Evolutionary conservation across 2,113 vertebrate genomes (phyloP).

Genomic region (Oostethus manadensis): DNA sequence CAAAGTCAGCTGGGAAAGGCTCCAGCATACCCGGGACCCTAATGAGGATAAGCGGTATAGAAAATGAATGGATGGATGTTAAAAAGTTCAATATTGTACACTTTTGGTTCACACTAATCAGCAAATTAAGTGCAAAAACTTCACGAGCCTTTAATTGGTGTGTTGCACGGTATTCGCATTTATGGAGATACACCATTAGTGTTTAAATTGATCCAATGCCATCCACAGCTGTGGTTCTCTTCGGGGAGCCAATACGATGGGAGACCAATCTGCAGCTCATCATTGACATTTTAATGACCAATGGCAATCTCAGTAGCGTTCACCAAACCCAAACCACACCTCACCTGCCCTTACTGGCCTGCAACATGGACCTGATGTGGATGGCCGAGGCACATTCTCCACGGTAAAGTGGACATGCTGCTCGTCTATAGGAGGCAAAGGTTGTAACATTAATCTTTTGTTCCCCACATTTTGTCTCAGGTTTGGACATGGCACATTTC

Average conservation of each 20-base stretch:
- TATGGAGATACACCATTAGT: no score
- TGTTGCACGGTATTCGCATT: no score
- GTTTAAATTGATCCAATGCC: not conserved
- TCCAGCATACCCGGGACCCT: no score
- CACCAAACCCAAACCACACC: conserved; percentile 62
- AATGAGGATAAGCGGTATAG: no score
- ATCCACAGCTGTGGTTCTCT: conserved; percentile 78
- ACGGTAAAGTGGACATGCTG: conserved; percentile 58
- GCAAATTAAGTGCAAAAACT: no score
- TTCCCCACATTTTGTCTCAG: conserved; percentile 42
- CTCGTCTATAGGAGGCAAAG: not conserved
- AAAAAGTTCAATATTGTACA: no score
- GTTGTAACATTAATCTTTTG: not conserved
- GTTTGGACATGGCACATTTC: conserved; percentile 86
- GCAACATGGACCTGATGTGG: conserved; percentile 94
- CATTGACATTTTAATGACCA: conserved; percentile 80
- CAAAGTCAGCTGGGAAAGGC: no score
- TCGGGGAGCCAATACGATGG: conserved; percentile 89
- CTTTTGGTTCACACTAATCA: no score
- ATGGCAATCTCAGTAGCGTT: conserved; percentile 74
- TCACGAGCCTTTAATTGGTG: no score
- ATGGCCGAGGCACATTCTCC: conserved; percentile 86
- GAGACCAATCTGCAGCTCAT: conserved; percentile 89
- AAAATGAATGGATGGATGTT: no score
- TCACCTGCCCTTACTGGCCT: conserved; percentile 84